Evolutionary conservation across 2,797 vertebrate species (phyloP), one percentile per base, ranked within the genome.

Genomic region (Chiroxiphia lanceolata): DNA sequence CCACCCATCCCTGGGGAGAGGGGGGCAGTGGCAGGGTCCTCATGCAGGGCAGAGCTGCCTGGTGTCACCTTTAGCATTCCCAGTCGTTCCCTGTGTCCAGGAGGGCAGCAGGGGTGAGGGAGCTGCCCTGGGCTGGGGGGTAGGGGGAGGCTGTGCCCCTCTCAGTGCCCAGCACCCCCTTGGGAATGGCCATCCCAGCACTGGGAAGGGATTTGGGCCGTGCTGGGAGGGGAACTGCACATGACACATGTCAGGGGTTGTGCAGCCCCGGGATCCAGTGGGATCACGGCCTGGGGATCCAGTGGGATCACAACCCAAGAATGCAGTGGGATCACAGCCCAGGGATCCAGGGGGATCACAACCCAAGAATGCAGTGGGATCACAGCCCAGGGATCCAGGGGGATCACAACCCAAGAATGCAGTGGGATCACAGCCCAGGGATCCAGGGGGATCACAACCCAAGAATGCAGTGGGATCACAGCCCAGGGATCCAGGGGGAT

Each of bases 191-290:
- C 15, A 11, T 14, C 15, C 11, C 22, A 31, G n/a, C 0, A 0
- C 36, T 64, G 57, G 61, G 81, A 17, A 12, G 17, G 0, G 1
- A 10, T 44, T 8, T 15, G 3, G 75, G 63, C 22, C 0, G 0
- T 13, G 33, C 6, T 25, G 33, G 44, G 72, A n/a, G 47, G 10
- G 47, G 68, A 85, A 3, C 4, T 33, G 10, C 4, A 1, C 17
- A 6, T 8, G 12, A 1, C 1, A 0, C 0, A 0, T 25, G 53
- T 19, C 10, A 1, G 5, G 22, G 3, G 9, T 29, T 2, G 0
- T 18, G 29, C 63, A 12, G 40, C 33, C n/a, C 7, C 4, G 42
- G 51, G 22, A 31, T 29, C 48, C 31, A 13, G 36, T 33, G 57
- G 57, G 36, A 6, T 20, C 5, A 1, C 33, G 51, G 36, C 29